A percentile compares a stretch with the other conserved stretches of the same genome.
phyloP scores from a whole-genome alignment of 37 sponge, comb jelly and placozoan species.

The Chondrosia reniformis region DNA sequence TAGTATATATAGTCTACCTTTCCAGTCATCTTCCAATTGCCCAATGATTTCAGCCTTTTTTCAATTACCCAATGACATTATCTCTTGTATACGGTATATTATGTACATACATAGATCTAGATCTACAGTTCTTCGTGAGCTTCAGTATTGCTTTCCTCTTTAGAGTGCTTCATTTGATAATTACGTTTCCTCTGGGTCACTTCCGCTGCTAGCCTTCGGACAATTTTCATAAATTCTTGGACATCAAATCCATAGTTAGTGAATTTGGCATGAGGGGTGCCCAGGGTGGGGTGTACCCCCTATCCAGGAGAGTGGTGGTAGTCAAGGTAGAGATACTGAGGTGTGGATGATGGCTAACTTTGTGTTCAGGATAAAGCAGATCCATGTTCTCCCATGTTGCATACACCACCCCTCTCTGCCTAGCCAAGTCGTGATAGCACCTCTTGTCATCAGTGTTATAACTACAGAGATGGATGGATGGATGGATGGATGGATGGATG shows the following conservation, averaged over 20 bases:
- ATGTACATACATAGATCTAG: too few species aligned
- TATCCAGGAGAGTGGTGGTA: background rate
- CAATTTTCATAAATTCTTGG: slow-evolving; percentile 73
- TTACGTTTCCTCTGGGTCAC: slow-evolving; percentile 55
- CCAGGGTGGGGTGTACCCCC: slow-evolving; percentile 68
- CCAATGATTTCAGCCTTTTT: too few species aligned
- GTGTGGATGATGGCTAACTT: too few species aligned
- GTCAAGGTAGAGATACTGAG: too few species aligned
- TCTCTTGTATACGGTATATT: too few species aligned
- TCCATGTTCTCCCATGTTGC: slow-evolving; percentile 75
- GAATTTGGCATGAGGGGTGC: slow-evolving; percentile 82
- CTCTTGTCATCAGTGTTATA: slow-evolving; percentile 79
- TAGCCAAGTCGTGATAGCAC: slow-evolving; percentile 87
- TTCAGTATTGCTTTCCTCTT: too few species aligned
- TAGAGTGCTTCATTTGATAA: too few species aligned
- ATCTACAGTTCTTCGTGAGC: too few species aligned
- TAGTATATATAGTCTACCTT: too few species aligned
- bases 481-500: background rate
- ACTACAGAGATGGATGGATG: slow-evolving; percentile 24
- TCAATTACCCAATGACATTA: too few species aligned
- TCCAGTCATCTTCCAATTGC: too few species aligned
- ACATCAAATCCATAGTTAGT: slow-evolving; percentile 85
- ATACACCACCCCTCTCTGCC: slow-evolving; percentile 81
- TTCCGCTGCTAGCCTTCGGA: slow-evolving; percentile 42
- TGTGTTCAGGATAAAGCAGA: slow-evolving; percentile 49